Conservation (phyloP, 2,113 vertebrate genomes). For the Salvelinus sp. region DNA sequence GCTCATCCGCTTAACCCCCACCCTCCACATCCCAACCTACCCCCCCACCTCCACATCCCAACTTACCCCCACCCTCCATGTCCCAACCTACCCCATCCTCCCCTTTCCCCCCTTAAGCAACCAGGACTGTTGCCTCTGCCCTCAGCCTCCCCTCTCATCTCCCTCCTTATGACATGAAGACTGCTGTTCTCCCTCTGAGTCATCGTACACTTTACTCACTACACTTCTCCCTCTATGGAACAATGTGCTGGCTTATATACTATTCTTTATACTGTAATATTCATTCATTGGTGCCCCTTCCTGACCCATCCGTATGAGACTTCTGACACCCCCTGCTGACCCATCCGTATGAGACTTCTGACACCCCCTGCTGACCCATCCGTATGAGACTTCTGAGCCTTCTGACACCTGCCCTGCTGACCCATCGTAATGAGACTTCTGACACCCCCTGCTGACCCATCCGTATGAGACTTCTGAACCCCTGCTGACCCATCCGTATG, state of each 20-base stretch:
- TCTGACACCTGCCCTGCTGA: background rate
- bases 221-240: background rate
- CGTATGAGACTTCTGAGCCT: no score
- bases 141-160: background rate
- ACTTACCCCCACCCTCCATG: background rate
- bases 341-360: no score
- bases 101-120: background rate
- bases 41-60: no score
- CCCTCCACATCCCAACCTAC: background rate
- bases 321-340: no score
- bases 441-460: background rate
- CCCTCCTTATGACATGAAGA: constrained; percentile 70
- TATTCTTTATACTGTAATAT: background rate
- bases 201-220: constrained; percentile 34
- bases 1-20: constrained; percentile 86
- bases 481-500: background rate
- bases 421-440: background rate
- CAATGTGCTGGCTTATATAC: background rate
- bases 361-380: no score
- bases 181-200: constrained; percentile 79
- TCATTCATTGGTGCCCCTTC: no score
- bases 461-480: background rate
- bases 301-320: background rate
- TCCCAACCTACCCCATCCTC: background rate
- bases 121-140: constrained; percentile 45